Evolutionary conservation across 2,888 invertebrate genomes (phyloP), one percentile per base, ranked within the genome.

Genomic region (Incurvaria masculella): DNA sequence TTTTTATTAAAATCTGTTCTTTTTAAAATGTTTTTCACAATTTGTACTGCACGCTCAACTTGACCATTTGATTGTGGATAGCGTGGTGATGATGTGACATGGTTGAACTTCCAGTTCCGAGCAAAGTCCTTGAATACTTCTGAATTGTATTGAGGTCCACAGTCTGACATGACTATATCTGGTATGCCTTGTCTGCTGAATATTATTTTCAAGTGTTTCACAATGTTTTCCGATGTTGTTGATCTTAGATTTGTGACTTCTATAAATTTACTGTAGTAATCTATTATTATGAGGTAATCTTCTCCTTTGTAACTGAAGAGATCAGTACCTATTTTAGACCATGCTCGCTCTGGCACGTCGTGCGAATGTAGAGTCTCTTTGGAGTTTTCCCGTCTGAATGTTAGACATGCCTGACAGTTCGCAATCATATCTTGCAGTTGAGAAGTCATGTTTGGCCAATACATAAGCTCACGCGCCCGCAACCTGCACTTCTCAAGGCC

Each of bases 131-230:
- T 43, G 21, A 43, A 43, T 14, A 16, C 21, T 2, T 21, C 21
- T 10, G 21, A 23, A 5, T 21, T 23, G 16, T 44, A 52, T 17
- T 49, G 44, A 2, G 49, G 49, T 1, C 49, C 52, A 44, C 49
- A 49, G 21, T 51, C 51, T 16, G 46, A 45, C 21, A 45, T 26
- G n/a, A 52, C n/a, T 41, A 41, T 46, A 16, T 44, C 40, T 1
- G 52, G 50, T 5, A 51, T 52, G 4, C 52, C 52, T 19, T 52
- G 49, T 10, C 52, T 43, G 16, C 42, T 42, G n/a, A 52, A 48
- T n/a, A 48, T 23, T 1, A 21, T 6, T 48, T 52, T 49, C 11
- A 49, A 5, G 17, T 47, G 19, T 2, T 20, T 21, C 14, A 52
- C 50, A 8, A 52, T 38, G 26, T 10, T 5, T 20, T 27, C 26